Conservation (phyloP, 2,113 vertebrate species). For the Tympanuchus pallidicinctus region DNA sequence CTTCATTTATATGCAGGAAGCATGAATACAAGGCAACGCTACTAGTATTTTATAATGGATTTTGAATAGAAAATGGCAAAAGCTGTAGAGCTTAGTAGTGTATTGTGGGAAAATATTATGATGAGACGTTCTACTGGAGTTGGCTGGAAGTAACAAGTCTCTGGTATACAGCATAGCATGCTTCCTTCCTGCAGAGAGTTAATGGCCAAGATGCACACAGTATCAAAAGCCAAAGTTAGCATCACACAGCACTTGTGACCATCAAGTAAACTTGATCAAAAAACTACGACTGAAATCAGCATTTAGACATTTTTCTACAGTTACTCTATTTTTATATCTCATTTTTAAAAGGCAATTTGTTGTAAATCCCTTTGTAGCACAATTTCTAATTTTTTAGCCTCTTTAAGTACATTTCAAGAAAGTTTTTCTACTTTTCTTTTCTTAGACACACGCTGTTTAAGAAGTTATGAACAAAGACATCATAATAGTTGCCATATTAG, state of each 20-base stretch:
- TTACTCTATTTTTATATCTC: neutral
- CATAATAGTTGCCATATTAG: neutral
- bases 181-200: neutral
- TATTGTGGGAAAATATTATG: neutral
- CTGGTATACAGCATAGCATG: neutral
- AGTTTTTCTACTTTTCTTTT: neutral
- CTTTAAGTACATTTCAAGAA: neutral
- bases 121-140: neutral
- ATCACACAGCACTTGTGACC: neutral
- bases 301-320: neutral
- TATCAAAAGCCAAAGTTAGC: neutral
- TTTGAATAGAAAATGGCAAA: neutral
- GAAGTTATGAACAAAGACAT: neutral
- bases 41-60: neutral
- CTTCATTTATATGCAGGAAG: neutral
- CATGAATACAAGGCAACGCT: neutral
- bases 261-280: neutral
- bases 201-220: rapidly evolving
- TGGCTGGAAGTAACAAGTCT: neutral
- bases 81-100: neutral
- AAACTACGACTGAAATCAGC: neutral
- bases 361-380: neutral
- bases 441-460: neutral
- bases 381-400: neutral
- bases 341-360: neutral